These are phyloP conservation scores for Mobula birostris DNA, from an alignment of 2,113 vertebrate genomes.

Conservation along the genomic window DNA sequence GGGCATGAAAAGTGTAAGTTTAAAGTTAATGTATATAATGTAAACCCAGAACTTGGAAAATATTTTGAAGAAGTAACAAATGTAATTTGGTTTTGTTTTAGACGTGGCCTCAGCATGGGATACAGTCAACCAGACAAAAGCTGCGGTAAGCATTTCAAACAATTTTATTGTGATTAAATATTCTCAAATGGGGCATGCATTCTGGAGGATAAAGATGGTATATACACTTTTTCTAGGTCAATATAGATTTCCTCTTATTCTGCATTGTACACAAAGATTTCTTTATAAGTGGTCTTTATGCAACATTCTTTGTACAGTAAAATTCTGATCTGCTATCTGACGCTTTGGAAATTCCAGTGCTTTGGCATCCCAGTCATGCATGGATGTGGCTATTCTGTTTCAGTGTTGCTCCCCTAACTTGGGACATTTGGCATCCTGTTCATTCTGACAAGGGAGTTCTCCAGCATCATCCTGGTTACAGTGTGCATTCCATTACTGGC, in stretches of 20 bases:
- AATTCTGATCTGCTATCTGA: too few relatives aligned
- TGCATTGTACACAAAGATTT: slow-evolving; percentile 37
- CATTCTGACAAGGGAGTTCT: too few relatives aligned
- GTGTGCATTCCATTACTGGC: too few relatives aligned
- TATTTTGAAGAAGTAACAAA: background rate
- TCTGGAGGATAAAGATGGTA: background rate
- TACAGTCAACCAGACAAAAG: slow-evolving; percentile 76
- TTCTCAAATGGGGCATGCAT: slow-evolving; percentile 36
- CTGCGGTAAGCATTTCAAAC: slow-evolving; percentile 73
- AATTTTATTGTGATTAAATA: slow-evolving; percentile 37
- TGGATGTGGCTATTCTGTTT: too few relatives aligned
- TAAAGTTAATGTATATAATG: background rate
- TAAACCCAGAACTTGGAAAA: background rate
- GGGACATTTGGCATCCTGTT: too few relatives aligned
- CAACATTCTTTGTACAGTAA: too few relatives aligned
- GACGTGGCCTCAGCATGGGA: slow-evolving; percentile 71
- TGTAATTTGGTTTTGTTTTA: slow-evolving; percentile 45
- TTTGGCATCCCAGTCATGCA: too few relatives aligned
- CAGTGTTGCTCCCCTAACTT: too few relatives aligned
- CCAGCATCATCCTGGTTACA: too few relatives aligned
- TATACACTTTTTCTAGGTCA: slow-evolving; percentile 40
- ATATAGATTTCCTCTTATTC: slow-evolving; percentile 32
- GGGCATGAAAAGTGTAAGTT: background rate
- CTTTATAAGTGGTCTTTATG: background rate
- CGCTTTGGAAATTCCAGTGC: too few relatives aligned